These are phyloP conservation scores for Hystrix brachyura DNA, from an alignment of 2,113 vertebrate species.

Conservation along the genomic window DNA sequence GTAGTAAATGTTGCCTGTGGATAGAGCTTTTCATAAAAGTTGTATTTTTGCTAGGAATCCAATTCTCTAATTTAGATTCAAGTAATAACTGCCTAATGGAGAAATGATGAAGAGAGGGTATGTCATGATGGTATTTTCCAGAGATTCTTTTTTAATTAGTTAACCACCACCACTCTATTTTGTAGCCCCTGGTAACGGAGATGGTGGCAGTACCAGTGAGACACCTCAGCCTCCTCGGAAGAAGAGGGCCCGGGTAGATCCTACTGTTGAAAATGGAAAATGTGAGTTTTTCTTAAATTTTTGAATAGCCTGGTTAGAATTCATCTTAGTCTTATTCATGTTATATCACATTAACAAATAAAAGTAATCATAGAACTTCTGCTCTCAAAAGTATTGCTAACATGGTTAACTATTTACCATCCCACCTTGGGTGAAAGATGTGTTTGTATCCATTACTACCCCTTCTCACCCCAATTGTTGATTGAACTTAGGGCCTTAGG, in stretches of 20 bases:
- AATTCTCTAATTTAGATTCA: background rate
- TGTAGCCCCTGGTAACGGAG: conserved; percentile 95
- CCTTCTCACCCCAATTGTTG: no score
- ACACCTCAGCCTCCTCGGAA: conserved; percentile 97
- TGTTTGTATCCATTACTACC: background rate
- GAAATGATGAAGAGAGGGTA: background rate
- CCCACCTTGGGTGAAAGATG: background rate
- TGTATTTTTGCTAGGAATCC: background rate
- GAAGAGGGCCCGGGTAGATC: conserved; percentile 98
- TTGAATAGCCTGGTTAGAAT: background rate
- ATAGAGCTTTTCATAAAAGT: background rate
- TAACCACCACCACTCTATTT: background rate
- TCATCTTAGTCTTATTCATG: background rate
- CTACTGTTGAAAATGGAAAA: conserved; percentile 99
- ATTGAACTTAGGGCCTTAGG: background rate
- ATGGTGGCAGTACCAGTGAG: conserved; percentile 97
- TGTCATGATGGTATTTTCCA: background rate
- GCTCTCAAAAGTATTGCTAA: background rate
- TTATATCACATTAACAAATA: background rate
- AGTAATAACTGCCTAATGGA: background rate
- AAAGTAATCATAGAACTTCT: background rate
- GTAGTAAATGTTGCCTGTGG: background rate
- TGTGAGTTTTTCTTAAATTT: conserved; percentile 86
- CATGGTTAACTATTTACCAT: background rate
- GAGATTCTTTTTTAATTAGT: background rate